Percentiles rank a stretch among this genome's conserved stretches.
phyloP scores from a whole-genome alignment of 2,888 invertebrate species.

The Conus canariensis region DNA sequence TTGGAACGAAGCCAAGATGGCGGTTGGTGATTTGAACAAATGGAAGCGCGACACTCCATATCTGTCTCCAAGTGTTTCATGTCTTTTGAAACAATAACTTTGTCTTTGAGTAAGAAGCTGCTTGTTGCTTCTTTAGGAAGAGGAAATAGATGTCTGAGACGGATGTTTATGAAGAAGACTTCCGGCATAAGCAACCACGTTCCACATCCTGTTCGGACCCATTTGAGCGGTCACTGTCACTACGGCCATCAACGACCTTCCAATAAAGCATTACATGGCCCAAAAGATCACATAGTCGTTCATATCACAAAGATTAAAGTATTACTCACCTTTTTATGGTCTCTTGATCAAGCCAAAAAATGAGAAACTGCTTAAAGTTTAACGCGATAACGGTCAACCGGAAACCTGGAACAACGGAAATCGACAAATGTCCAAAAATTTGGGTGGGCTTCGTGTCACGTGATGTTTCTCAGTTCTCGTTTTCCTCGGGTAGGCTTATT shows the following conservation, averaged over 20 bases:
- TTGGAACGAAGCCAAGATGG: constrained; percentile 39
- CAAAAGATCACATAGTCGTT: too few species aligned
- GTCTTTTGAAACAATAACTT: not conserved
- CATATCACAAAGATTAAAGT: not conserved
- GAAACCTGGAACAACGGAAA: constrained; percentile 72
- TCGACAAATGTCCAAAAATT: constrained; percentile 66
- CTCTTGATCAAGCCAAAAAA: too few species aligned
- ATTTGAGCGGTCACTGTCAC: constrained; percentile 9
- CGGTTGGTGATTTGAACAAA: constrained; percentile 29
- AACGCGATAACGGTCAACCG: constrained; percentile 54
- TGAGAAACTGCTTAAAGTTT: not conserved
- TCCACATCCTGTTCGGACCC: constrained; percentile 72
- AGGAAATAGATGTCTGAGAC: constrained; percentile 74
- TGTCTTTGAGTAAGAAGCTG: not conserved
- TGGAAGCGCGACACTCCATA: not conserved
- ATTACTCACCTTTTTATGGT: not conserved
- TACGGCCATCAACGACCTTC: not conserved
- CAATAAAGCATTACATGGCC: not conserved
- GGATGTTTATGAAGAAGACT: constrained; percentile 71
- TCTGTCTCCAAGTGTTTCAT: not conserved
- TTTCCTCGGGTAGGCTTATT: too few species aligned
- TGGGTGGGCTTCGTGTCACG: constrained; percentile 61
- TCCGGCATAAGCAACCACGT: constrained; percentile 70
- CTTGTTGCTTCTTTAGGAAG: constrained; percentile 48
- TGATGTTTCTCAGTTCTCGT: constrained; percentile 51